Conservation (phyloP, 1,140 invertebrate species). For the Drosophila tropicalis region DNA sequence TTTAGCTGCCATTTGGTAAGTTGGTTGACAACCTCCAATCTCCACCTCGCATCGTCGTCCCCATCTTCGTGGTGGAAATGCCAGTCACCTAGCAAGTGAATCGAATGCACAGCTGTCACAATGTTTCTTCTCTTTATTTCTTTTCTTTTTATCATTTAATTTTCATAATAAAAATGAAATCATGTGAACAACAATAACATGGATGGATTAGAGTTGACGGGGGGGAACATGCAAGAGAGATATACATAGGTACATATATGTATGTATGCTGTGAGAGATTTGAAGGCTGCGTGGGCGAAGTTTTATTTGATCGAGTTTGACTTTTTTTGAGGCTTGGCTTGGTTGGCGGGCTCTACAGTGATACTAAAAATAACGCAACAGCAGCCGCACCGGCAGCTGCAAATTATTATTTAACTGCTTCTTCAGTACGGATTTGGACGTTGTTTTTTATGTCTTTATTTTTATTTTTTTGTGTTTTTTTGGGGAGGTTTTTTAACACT, state of each 20-base stretch:
- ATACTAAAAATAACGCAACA: conserved; percentile 56
- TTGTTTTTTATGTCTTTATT: conserved; percentile 39
- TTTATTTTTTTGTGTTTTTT: conserved; percentile 22
- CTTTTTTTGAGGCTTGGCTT: conserved; percentile 25
- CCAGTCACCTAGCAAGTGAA: conserved; percentile 49
- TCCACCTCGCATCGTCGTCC: conserved; percentile 17
- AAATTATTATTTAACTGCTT: conserved; percentile 77
- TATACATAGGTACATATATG: neutral
- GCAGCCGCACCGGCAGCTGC: conserved; percentile 54
- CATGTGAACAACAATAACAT: conserved; percentile 58
- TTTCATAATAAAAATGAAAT: conserved; percentile 79
- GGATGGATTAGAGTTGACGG: too few species aligned
- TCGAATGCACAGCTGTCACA: conserved; percentile 73
- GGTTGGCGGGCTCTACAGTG: conserved; percentile 43
- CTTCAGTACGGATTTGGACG: conserved; percentile 42
- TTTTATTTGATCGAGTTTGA: conserved; percentile 15
- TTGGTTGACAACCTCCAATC: conserved; percentile 64
- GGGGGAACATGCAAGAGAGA: neutral
- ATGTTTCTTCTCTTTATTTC: conserved; percentile 41
- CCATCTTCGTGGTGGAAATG: conserved; percentile 49
- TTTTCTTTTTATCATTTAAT: conserved; percentile 73
- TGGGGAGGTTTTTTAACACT: conserved; percentile 39
- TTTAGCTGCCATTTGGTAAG: conserved; percentile 75
- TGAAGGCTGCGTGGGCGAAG: conserved; percentile 32
- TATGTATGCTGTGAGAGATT: conserved; percentile 5